Evolutionary conservation across 2,888 invertebrate species (phyloP).

Genomic region (Eilema caniola): DNA sequence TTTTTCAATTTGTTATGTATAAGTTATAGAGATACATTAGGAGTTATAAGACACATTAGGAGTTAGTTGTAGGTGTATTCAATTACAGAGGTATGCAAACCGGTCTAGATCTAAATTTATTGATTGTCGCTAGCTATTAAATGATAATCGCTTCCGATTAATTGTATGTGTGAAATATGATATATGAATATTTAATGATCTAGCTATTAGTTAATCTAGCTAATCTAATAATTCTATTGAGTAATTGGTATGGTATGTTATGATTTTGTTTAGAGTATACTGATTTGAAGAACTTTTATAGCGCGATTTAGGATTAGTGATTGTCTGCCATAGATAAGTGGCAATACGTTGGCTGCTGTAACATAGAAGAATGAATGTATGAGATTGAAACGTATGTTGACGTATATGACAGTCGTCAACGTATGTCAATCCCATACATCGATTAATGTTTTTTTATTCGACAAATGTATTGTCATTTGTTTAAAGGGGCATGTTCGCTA

Average conservation of each 20-base stretch:
- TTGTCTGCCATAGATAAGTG: too few relatives aligned
- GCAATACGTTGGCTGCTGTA: too few relatives aligned
- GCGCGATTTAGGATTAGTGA: neutral
- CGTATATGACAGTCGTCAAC: too few relatives aligned
- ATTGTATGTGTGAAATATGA: slow-evolving; percentile 17
- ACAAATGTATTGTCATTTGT: too few relatives aligned
- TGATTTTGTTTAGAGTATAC: too few relatives aligned
- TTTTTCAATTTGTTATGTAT: neutral
- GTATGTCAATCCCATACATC: too few relatives aligned
- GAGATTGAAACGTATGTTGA: too few relatives aligned
- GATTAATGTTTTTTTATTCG: too few relatives aligned
- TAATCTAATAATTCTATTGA: neutral
- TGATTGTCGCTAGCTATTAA: slow-evolving; percentile 35
- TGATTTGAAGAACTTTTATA: neutral
- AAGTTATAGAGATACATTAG: neutral
- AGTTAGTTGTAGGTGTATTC: neutral
- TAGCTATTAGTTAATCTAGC: neutral
- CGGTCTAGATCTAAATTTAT: slow-evolving; percentile 29
- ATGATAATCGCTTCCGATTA: slow-evolving; percentile 22
- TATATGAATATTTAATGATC: slow-evolving; percentile 5
- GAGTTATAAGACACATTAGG: neutral
- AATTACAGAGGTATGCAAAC: slow-evolving; percentile 19
- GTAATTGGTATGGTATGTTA: neutral
- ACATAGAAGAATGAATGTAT: too few relatives aligned
- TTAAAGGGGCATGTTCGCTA: neutral